Conservation (phyloP, 2,113 vertebrate species). For the Genyomyrus donnyi region DNA sequence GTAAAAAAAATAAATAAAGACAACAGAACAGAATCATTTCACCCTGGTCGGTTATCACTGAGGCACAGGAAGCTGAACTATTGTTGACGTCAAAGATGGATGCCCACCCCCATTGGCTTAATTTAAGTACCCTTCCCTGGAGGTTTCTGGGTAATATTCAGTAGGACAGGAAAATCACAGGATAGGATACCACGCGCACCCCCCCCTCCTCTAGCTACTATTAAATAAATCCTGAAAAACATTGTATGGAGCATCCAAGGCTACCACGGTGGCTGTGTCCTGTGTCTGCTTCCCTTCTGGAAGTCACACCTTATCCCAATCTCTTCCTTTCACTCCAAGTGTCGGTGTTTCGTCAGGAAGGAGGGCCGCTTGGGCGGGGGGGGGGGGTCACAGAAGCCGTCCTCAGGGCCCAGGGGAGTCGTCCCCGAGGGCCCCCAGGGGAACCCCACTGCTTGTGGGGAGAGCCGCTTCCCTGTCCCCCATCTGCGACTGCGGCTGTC, state of each 20-base stretch:
- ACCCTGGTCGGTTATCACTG: not conserved
- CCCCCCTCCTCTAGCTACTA: not conserved
- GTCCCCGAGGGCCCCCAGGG: not conserved
- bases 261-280: constrained; percentile 17
- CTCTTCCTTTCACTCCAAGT: constrained; percentile 8
- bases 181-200: not conserved
- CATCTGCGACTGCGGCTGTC: not conserved
- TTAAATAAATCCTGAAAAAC: constrained; percentile 19
- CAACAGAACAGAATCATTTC: not conserved
- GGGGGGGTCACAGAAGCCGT: not conserved
- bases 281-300: constrained; percentile 21
- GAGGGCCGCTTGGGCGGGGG: not conserved
- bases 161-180: constrained; percentile 17
- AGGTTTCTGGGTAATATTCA: not conserved
- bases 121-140: constrained; percentile 2
- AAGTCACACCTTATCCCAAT: constrained; percentile 9
- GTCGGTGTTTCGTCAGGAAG: constrained; percentile 7
- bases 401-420: not conserved
- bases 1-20: not conserved
- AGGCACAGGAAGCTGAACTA: constrained; percentile 1
- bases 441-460: not conserved
- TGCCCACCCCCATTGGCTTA: not conserved
- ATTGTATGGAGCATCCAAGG: constrained; percentile 17
- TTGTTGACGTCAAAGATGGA: constrained; percentile 6
- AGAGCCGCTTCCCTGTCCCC: not conserved